Conservation (phyloP, 2,797 vertebrate genomes). For the Pygocentrus nattereri region DNA sequence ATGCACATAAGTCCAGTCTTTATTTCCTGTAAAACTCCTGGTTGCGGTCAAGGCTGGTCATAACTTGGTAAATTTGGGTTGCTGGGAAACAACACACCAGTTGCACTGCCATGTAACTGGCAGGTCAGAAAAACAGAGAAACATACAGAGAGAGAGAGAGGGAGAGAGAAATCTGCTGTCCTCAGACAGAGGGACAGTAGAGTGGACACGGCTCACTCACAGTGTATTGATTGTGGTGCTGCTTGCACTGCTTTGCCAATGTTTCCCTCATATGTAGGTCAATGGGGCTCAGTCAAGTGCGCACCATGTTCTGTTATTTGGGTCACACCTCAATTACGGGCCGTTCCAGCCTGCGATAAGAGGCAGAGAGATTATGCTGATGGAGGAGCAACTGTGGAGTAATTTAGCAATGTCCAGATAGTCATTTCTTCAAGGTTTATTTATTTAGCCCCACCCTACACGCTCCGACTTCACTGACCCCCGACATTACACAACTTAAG, state of each 20-base stretch:
- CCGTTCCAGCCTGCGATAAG: slow-evolving; percentile 45
- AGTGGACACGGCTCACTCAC: not conserved
- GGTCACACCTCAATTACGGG: slow-evolving; percentile 82
- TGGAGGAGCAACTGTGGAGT: not conserved
- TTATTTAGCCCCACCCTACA: too few species aligned
- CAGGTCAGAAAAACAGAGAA: slow-evolving; percentile 17
- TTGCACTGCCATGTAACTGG: slow-evolving; percentile 37
- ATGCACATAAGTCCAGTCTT: not conserved
- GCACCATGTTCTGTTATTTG: slow-evolving; percentile 77
- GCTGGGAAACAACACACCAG: slow-evolving; percentile 40
- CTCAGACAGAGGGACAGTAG: not conserved
- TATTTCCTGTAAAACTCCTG: slow-evolving; percentile 10
- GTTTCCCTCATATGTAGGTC: slow-evolving; percentile 81
- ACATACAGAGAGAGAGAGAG: not conserved
- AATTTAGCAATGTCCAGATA: not conserved
- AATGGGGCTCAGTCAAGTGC: slow-evolving; percentile 79
- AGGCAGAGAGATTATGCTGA: slow-evolving; percentile 65
- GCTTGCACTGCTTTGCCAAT: slow-evolving; percentile 62
- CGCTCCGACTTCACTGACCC: too few species aligned
- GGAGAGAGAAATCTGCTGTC: not conserved
- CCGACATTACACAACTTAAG: too few species aligned
- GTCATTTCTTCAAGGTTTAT: not conserved
- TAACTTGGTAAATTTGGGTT: slow-evolving; percentile 46
- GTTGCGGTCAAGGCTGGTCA: slow-evolving; percentile 42
- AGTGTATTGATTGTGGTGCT: slow-evolving; percentile 72